These are phyloP conservation scores for Morpho deidamia DNA, from an alignment of 2,888 invertebrate species.

Conservation along the genomic window DNA sequence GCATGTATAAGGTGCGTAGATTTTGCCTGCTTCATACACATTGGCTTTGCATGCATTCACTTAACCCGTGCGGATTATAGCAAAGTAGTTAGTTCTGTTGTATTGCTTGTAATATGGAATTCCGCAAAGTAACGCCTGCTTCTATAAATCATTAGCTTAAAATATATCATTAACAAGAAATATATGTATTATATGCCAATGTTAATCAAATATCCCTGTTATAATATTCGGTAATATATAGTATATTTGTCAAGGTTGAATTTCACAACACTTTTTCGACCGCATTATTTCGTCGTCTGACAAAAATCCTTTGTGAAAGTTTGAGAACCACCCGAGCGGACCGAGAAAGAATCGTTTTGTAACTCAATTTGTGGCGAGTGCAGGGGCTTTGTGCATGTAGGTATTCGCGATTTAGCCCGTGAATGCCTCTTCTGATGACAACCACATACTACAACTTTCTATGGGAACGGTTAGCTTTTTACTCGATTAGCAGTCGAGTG, in stretches of 20 bases:
- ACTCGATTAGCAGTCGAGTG: not conserved
- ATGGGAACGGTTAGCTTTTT: conserved; percentile 10
- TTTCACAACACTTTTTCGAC: not conserved
- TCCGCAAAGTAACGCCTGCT: too few species aligned
- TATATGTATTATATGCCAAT: too few species aligned
- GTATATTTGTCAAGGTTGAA: not conserved
- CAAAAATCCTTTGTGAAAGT: conserved; percentile 47
- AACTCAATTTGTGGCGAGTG: conserved; percentile 68
- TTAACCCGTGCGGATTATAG: too few species aligned
- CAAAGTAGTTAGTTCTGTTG: too few species aligned
- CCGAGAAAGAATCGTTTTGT: conserved; percentile 67
- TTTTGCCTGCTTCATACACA: too few species aligned
- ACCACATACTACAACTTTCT: not conserved
- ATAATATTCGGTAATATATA: too few species aligned
- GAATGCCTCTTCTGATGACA: conserved; percentile 21
- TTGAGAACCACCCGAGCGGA: conserved; percentile 51
- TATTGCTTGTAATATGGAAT: too few species aligned
- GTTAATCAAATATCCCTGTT: too few species aligned
- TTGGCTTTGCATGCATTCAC: too few species aligned
- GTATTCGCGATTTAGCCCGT: conserved; percentile 22
- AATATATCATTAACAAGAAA: too few species aligned
- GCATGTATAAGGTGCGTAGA: too few species aligned
- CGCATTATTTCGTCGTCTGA: conserved; percentile 23
- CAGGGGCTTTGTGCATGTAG: conserved; percentile 31
- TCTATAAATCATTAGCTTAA: too few species aligned